Conservation (phyloP, 2,888 invertebrate species). For the Hirudinaria manillensis region DNA sequence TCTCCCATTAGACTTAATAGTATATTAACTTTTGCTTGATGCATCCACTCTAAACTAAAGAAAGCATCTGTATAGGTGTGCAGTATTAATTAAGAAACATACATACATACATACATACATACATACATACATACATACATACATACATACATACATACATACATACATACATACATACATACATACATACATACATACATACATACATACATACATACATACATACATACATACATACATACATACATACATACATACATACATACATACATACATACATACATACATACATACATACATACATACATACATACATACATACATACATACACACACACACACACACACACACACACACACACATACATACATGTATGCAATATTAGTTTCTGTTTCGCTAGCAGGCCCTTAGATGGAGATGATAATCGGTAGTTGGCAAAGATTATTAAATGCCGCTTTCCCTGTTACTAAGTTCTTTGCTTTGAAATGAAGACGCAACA, state of each 20-base stretch:
- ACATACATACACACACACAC: slow-evolving; percentile 16
- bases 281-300: slow-evolving; percentile 17
- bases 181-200: slow-evolving; percentile 22
- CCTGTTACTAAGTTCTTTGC: too few species aligned
- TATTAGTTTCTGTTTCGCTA: background rate
- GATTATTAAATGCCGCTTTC: background rate
- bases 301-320: slow-evolving; percentile 22
- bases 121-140: slow-evolving; percentile 22
- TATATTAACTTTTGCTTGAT: too few species aligned
- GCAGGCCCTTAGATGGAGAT: background rate
- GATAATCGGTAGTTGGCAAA: background rate
- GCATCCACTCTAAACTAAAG: too few species aligned
- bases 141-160: slow-evolving; percentile 22
- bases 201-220: slow-evolving; percentile 21
- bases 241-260: slow-evolving; percentile 21
- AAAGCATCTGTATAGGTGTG: background rate
- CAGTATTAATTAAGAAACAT: background rate
- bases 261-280: slow-evolving; percentile 21
- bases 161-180: slow-evolving; percentile 21
- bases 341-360: slow-evolving; percentile 15
- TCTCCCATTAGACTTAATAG: too few species aligned
- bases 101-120: slow-evolving; percentile 22
- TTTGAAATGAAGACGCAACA: too few species aligned
- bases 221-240: slow-evolving; percentile 22
- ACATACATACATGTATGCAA: slow-evolving; percentile 11